Evolutionary conservation across 64 coral and sea anemone species (phyloP).

Genomic region (Actinia equina): DNA sequence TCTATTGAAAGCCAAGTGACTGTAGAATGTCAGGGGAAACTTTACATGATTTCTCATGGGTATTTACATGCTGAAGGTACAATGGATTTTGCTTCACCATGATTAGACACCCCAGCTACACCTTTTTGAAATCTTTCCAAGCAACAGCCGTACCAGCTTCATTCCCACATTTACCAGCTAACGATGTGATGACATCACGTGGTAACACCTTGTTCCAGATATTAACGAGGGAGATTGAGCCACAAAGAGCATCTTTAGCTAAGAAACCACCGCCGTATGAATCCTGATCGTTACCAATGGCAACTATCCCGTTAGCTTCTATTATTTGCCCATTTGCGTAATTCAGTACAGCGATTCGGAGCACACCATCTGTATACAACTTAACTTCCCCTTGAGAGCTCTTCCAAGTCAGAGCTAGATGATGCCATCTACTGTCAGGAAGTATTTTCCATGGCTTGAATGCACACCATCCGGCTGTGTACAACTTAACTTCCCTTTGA

Average conservation of each 20-base stretch:
- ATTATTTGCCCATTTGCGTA: constrained; percentile 6
- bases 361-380: constrained; percentile 37
- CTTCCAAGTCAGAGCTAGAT: constrained; percentile 65
- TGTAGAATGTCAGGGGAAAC: too few relatives aligned
- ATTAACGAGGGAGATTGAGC: constrained; percentile 59
- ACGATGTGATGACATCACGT: constrained; percentile 22
- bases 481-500: constrained; percentile 27
- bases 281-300: constrained; percentile 59
- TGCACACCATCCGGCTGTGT: constrained; percentile 29
- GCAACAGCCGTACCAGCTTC: constrained; percentile 44
- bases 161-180: constrained; percentile 53
- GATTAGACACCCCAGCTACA: neutral
- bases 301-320: constrained; percentile 10
- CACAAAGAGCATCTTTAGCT: constrained; percentile 37
- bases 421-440: constrained; percentile 56
- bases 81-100: neutral
- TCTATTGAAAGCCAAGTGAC: too few relatives aligned
- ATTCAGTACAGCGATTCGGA: neutral
- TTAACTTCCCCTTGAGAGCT: constrained; percentile 22
- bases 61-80: neutral
- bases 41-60: too few relatives aligned
- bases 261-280: constrained; percentile 12
- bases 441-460: neutral
- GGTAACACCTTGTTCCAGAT: constrained; percentile 57
- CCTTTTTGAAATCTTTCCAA: constrained; percentile 52